These are phyloP conservation scores for Pararge aegeria DNA, from an alignment of 1,140 invertebrate species.

Conservation along the genomic window DNA sequence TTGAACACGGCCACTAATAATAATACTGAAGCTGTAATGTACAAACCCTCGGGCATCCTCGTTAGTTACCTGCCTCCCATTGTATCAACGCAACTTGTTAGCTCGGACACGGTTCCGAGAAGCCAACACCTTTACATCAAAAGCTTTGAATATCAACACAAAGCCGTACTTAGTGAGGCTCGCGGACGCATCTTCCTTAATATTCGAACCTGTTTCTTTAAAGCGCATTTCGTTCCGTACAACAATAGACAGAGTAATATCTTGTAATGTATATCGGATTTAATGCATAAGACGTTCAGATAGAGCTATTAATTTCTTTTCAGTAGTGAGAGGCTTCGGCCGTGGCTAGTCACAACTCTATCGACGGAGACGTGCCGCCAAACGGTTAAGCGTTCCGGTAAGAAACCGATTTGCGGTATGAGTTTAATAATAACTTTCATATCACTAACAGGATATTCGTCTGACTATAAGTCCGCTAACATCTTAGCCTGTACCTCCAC, in stretches of 20 bases:
- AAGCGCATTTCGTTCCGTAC: slow-evolving; percentile 7
- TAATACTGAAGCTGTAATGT: slow-evolving; percentile 15
- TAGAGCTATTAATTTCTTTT: too few species aligned
- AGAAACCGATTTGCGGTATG: too few species aligned
- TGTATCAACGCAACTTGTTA: slow-evolving; percentile 27
- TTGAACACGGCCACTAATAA: slow-evolving; percentile 5
- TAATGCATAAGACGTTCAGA: neutral
- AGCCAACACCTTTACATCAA: slow-evolving; percentile 24
- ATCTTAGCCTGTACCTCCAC: too few species aligned
- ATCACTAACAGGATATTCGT: too few species aligned
- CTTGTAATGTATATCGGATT: neutral
- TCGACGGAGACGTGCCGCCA: too few species aligned
- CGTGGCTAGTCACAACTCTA: too few species aligned
- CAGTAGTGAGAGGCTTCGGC: too few species aligned
- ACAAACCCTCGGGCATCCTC: slow-evolving; percentile 11
- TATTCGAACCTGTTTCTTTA: neutral
- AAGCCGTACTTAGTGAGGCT: slow-evolving; percentile 10
- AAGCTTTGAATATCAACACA: slow-evolving; percentile 29
- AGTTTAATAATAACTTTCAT: too few species aligned
- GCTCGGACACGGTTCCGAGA: slow-evolving; percentile 27
- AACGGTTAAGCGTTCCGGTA: too few species aligned
- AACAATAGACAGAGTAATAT: neutral
- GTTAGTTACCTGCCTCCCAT: slow-evolving; percentile 23
- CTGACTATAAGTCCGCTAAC: too few species aligned
- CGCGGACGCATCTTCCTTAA: slow-evolving; percentile 16